Base-by-base conservation (phyloP, 2,797 vertebrate genomes). In the Gastrophryne carolinensis region DNA sequence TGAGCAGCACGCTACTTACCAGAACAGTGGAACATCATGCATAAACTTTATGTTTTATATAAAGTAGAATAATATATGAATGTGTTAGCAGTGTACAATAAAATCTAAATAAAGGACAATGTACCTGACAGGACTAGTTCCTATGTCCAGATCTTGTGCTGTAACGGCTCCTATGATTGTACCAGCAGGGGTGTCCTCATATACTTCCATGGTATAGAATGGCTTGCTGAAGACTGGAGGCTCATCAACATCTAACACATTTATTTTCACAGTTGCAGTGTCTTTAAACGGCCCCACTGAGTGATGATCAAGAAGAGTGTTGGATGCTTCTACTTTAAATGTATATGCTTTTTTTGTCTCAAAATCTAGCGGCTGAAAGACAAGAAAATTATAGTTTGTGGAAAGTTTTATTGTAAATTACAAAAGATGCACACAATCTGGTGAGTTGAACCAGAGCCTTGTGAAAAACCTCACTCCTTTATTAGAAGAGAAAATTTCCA, bases 111-210 rank as follows among this genome's bases (percentile, higher is more conserved):
- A 12, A 0, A 19, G 17, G 11, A 39, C 19, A 19, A 2, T 26
- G 15, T 90, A 99, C 98, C 96, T 95, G 70, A 99, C 90, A 0
- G 92, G 90, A 76, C 96, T 98, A 86, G 91, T 93, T 87, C 95
- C 93, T 81, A 94, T 92, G 29, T 99, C 98, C 0, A 98, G 90
- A 84, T 99, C 98, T 81, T 98, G 95, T 0, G 97, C 98, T 1
- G 97, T 98, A 69, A 99, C 98, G 0, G 97, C 96, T 1, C 98
- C 98, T 2, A 99, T 98, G 84, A 98, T 95, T 72, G 94, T 98
- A 11, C 96, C 97, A 1, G 93, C 89, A 0, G 95, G 95, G 0
- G 96, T 98, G 79, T 99, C 96, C 79, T 99, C 98, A 1, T 96
- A 96, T 52, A 99, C 97, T 80, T 99, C 96, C 97, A 99, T 99